Evolutionary conservation across 2,797 vertebrate genomes (phyloP).

Genomic region (Pseudomugil gertrudae): DNA sequence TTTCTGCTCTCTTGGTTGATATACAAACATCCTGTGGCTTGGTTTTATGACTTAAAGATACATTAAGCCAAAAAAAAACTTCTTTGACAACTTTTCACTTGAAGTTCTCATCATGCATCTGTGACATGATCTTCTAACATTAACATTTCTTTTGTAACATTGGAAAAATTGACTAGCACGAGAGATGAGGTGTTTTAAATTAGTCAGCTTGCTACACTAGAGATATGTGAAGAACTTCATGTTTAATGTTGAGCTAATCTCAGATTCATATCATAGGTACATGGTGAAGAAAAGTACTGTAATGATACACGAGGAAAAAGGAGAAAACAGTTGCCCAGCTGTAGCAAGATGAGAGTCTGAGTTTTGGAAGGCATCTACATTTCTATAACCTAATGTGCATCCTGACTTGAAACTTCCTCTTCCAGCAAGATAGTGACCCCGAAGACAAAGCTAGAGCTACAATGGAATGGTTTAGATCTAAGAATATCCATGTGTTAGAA

Average conservation of each 20-base stretch:
- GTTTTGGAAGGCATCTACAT: neutral
- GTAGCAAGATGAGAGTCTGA: neutral
- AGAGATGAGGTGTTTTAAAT: neutral
- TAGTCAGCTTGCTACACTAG: neutral
- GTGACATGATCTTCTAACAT: neutral
- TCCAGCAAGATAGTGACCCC: too few relatives aligned
- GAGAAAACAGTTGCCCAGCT: conserved; percentile 2
- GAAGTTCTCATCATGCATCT: neutral
- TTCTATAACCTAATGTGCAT: neutral
- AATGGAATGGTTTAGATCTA: too few relatives aligned
- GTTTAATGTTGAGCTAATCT: conserved; percentile 4
- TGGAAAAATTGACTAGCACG: neutral
- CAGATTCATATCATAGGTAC: conserved; percentile 1
- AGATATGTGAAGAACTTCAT: neutral
- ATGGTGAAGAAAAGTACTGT: neutral
- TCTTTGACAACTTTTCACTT: neutral
- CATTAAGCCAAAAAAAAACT: conserved; percentile 23
- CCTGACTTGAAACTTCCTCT: neutral
- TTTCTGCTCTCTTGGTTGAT: conserved; percentile 30
- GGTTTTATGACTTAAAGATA: conserved; percentile 18
- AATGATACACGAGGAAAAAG: neutral
- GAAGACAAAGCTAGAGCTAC: too few relatives aligned
- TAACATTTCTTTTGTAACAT: neutral
- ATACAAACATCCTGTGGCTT: conserved; percentile 24
- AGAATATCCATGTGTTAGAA: too few relatives aligned